Evolutionary conservation across 2,888 invertebrate genomes (phyloP).

Genomic region (Leptarthrus brevirostris): DNA sequence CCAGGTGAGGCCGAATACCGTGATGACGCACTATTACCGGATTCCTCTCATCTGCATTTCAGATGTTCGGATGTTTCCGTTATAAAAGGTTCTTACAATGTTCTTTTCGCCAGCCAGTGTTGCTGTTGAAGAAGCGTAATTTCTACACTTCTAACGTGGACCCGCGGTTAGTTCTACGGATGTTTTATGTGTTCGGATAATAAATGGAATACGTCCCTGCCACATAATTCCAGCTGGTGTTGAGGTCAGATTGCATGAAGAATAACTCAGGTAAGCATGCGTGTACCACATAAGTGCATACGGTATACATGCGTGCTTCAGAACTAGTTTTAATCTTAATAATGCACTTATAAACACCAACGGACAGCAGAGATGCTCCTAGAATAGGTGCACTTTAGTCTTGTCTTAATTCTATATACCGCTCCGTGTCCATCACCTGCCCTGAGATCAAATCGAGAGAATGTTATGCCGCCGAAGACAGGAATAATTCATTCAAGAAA

Average conservation of each 20-base stretch:
- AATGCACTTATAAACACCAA: constrained; percentile 17
- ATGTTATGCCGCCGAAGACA: not conserved
- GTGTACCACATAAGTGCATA: constrained; percentile 10
- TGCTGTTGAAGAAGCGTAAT: constrained; percentile 22
- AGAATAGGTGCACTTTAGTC: constrained; percentile 15
- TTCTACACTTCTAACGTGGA: constrained; percentile 27
- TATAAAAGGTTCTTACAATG: constrained; percentile 9
- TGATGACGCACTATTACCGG: constrained; percentile 10
- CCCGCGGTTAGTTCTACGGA: constrained; percentile 11
- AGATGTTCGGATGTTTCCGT: constrained; percentile 18
- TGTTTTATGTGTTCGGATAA: not conserved
- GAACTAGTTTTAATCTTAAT: constrained; percentile 17
- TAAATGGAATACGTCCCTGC: constrained; percentile 18
- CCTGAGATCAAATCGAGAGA: not conserved
- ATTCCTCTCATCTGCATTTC: constrained; percentile 24
- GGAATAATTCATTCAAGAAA: constrained; percentile 25
- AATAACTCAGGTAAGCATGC: constrained; percentile 36
- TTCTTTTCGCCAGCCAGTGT: not conserved
- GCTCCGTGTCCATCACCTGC: not conserved
- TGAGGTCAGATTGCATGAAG: constrained; percentile 35
- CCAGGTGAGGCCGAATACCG: not conserved
- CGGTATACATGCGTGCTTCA: not conserved
- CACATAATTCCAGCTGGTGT: constrained; percentile 39
- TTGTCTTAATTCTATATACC: not conserved
- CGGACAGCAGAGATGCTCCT: not conserved